A percentile compares a stretch with the other conserved stretches of the same genome.
These are phyloP conservation scores for Ganaspis brasiliensis DNA, from an alignment of 2,888 invertebrate species.

Conservation along the genomic window DNA sequence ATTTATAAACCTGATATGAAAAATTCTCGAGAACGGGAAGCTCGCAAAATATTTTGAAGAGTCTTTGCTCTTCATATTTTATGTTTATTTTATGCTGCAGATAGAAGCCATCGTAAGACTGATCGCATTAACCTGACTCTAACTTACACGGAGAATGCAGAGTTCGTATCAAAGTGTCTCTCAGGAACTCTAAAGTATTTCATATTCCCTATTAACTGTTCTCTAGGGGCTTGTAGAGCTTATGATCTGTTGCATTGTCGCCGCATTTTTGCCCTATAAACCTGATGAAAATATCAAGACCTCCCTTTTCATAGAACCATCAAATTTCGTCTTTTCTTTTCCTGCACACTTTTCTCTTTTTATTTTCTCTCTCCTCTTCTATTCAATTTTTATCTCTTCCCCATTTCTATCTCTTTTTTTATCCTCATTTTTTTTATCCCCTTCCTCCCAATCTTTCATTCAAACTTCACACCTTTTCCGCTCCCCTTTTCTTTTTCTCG, in stretches of 20 bases:
- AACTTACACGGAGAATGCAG: background rate
- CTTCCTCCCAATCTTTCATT: background rate
- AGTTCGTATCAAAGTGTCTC: background rate
- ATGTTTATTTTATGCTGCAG: too few species aligned
- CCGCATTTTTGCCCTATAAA: constrained; percentile 6
- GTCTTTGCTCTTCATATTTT: too few species aligned
- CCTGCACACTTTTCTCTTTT: background rate
- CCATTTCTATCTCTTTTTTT: too few species aligned
- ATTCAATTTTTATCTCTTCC: background rate
- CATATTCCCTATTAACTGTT: background rate
- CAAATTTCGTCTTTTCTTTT: background rate
- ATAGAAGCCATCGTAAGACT: background rate
- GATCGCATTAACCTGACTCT: background rate
- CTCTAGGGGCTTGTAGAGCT: background rate
- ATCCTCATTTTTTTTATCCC: too few species aligned
- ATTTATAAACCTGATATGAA: constrained; percentile 4
- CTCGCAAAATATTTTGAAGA: too few species aligned
- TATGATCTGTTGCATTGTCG: constrained; percentile 15
- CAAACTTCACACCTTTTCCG: constrained; percentile 2
- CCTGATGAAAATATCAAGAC: constrained; percentile 9
- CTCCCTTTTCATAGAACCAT: background rate
- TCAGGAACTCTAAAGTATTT: background rate
- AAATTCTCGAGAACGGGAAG: background rate
- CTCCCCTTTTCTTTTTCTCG: constrained; percentile 2
- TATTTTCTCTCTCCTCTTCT: background rate